phyloP scores from a whole-genome alignment of 2,797 vertebrate genomes.

The Sebastes variabilis region DNA sequence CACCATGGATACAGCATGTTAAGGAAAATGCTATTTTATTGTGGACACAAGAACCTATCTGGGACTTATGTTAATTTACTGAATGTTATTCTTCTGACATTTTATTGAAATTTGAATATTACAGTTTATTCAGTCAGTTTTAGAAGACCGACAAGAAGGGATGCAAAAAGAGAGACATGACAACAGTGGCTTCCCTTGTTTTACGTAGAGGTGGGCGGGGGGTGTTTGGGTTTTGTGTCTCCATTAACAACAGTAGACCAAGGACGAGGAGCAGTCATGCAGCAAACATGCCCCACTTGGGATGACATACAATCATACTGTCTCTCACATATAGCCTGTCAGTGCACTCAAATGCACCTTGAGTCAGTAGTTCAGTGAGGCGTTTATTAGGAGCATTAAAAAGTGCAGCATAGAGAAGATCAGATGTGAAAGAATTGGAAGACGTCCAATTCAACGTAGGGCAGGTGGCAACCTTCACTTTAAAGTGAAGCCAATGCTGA shows the following conservation, averaged over 20 bases:
- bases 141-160: not conserved
- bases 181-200: constrained; percentile 25
- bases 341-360: constrained; percentile 11
- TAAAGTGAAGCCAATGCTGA: too few species aligned
- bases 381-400: not conserved
- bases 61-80: not conserved
- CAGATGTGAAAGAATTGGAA: constrained; percentile 6
- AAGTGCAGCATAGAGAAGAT: not conserved
- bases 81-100: not conserved
- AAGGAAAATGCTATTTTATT: not conserved
- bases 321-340: constrained; percentile 10
- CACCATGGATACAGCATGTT: not conserved
- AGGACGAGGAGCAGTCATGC: constrained; percentile 66
- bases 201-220: not conserved
- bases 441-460: not conserved
- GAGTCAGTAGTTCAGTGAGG: constrained; percentile 33
- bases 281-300: constrained; percentile 67
- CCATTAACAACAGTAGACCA: constrained; percentile 28
- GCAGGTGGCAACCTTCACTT: not conserved
- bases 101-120: not conserved
- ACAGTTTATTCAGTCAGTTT: not conserved
- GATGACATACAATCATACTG: constrained; percentile 18
- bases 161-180: not conserved
- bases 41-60: not conserved
- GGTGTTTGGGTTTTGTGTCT: constrained; percentile 11